These are phyloP conservation scores for Eledone cirrhosa DNA, from an alignment of 2,888 invertebrate genomes.

Conservation along the genomic window DNA sequence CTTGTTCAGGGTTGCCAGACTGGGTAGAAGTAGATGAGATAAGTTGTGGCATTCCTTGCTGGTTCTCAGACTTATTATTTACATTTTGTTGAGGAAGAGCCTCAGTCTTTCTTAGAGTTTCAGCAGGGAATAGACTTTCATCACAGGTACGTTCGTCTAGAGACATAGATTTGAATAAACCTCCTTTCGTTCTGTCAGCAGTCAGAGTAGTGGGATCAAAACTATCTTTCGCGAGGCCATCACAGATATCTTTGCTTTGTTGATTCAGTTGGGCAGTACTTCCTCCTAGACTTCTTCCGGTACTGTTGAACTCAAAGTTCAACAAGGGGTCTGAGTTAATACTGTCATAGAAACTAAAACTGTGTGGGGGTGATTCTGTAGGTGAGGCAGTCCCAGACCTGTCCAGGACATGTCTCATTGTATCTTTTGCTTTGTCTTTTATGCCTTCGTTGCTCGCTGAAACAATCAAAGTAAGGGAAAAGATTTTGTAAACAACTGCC, in stretches of 20 bases:
- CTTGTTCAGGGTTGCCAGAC: neutral
- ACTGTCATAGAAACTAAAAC: conserved; percentile 46
- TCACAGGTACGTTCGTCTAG: neutral
- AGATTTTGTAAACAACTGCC: too few relatives aligned
- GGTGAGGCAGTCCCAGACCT: conserved; percentile 44
- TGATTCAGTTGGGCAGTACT: neutral
- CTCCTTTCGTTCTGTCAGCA: neutral
- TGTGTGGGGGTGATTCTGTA: conserved; percentile 39
- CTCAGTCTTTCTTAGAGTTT: too few relatives aligned
- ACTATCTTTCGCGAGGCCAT: conserved; percentile 14
- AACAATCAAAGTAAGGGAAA: conserved; percentile 24
- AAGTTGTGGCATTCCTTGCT: neutral
- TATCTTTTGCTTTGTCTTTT: conserved; percentile 45
- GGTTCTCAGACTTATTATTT: neutral
- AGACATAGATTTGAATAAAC: conserved; percentile 9
- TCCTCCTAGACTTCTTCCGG: neutral
- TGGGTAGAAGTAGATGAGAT: neutral
- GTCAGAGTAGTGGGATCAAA: neutral
- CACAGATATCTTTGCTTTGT: neutral
- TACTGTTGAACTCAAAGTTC: conserved; percentile 42
- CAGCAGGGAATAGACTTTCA: too few relatives aligned
- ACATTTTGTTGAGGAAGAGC: neutral
- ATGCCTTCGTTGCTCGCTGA: conserved; percentile 50
- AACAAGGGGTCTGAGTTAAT: conserved; percentile 49
- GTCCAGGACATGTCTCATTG: conserved; percentile 48